Evolutionary conservation across 2,113 vertebrate genomes (phyloP).

Genomic region (Centropus bengalensis): DNA sequence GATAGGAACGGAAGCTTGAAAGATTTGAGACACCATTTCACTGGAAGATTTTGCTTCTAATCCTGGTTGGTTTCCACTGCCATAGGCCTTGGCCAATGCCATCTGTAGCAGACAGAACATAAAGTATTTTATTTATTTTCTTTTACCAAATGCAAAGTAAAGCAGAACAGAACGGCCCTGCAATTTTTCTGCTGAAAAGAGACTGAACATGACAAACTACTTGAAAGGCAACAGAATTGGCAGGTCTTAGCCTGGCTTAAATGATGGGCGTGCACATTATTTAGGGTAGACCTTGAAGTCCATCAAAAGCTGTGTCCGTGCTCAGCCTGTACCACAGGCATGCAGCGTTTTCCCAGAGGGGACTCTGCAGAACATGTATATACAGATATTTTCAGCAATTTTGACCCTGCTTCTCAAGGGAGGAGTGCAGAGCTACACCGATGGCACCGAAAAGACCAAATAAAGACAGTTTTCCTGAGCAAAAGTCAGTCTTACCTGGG

Average conservation of each 20-base stretch:
- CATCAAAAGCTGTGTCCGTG: background rate
- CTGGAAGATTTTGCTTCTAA: slow-evolving; percentile 80
- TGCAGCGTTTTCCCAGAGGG: background rate
- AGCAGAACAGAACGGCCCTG: background rate
- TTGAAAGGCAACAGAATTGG: background rate
- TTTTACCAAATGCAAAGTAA: background rate
- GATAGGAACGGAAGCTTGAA: slow-evolving; percentile 78
- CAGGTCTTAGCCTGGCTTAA: background rate
- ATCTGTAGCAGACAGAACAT: slow-evolving; percentile 65
- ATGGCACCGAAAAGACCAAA: background rate
- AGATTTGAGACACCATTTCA: slow-evolving; percentile 87
- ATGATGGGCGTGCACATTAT: background rate
- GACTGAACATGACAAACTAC: background rate
- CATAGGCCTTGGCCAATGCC: slow-evolving; percentile 90
- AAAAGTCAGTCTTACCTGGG: slow-evolving; percentile 81
- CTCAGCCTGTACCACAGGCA: background rate
- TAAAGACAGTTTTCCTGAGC: background rate
- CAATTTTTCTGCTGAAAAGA: background rate
- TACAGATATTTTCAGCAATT: background rate
- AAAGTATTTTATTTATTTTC: background rate
- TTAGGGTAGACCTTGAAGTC: background rate
- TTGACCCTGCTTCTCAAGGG: background rate
- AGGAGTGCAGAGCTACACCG: background rate
- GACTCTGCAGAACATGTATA: background rate
- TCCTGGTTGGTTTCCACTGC: slow-evolving; percentile 83